phyloP scores from a whole-genome alignment of 2,113 vertebrate genomes.

The Mesembrinibis cayennensis region DNA sequence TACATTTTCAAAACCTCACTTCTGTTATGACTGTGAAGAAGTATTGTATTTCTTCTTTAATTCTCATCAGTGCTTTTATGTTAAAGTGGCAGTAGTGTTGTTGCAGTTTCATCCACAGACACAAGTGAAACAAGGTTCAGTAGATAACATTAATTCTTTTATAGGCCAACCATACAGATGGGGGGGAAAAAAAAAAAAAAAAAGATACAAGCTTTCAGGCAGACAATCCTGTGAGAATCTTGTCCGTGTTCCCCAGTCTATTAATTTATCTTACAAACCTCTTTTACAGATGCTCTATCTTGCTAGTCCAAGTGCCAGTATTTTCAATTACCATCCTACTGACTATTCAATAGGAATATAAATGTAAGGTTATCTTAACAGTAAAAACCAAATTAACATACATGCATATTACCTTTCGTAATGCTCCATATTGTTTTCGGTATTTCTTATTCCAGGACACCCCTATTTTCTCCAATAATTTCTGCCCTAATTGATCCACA shows the following conservation, averaged over 20 bases:
- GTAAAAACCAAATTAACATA: neutral
- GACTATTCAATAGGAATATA: neutral
- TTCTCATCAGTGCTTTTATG: neutral
- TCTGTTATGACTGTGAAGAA: neutral
- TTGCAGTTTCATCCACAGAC: neutral
- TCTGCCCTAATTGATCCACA: slow-evolving; percentile 90
- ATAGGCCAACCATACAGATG: neutral
- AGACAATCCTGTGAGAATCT: neutral
- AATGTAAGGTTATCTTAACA: neutral
- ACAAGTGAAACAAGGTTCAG: neutral
- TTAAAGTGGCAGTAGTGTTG: neutral
- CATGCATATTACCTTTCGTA: slow-evolving; percentile 81
- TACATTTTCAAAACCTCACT: neutral
- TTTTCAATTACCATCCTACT: neutral
- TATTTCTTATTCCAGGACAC: slow-evolving; percentile 94
- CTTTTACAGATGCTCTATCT: neutral
- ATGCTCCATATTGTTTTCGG: slow-evolving; percentile 83
- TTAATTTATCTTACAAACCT: neutral
- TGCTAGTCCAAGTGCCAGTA: neutral
- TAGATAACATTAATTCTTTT: neutral
- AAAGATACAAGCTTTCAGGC: neutral
- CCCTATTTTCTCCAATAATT: slow-evolving; percentile 86
- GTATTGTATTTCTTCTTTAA: neutral
- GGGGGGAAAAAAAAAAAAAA: neutral
- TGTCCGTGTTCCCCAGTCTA: accelerated